Base-by-base conservation (phyloP, 2,113 vertebrate genomes). In the Phrynocephalus versicolor region DNA sequence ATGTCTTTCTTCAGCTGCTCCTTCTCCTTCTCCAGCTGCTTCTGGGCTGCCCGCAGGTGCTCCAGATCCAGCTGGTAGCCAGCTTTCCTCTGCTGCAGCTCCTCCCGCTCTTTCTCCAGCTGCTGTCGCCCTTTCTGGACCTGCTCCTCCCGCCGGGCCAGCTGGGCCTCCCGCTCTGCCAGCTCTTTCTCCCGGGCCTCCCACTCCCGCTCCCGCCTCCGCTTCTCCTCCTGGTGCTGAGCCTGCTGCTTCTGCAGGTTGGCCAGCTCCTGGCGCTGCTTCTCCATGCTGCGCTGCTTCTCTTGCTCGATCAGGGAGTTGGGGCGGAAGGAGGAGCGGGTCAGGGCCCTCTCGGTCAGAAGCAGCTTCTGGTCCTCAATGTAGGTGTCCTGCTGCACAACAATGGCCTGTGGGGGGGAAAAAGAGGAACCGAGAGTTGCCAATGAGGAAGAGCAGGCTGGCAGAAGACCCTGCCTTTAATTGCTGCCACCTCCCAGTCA, bases 201-300 rank as follows among this genome's bases (percentile, higher is more conserved):
- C 97, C 97, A 98, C 73, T 98, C 97, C 10, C 92, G 96, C 92
- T 99, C 98, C 8, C 93, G 95, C 55, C 86, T 94, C 60, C 95
- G 93, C 85, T 94, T 96, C 93, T 99, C 98, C 92, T 98, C 98
- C 81, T 96, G 96, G 87, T 98, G 97, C 90, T 98, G 97, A 0
- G 96, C 92, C 94, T 98, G 98, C 90, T 98, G 98, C 88, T 96
- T 96, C 94, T 98, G 97, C 85, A 99, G 96, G 84, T 98, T 96
- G n/a, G 98, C 96, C 88, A 98, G 60, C 85, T 99, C 99, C 95
- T 99, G 98, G 39, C 98, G 96, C 93, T 98, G 98, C 93, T 98
- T 98, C 94, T 99, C 98, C 94, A 99, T 94, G 95, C 96, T 99
- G 85, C 98, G 97, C 95, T 99, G 98, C 96, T 99, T 99, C 96